Base-by-base conservation (phyloP, 2,797 vertebrate genomes). In the Acipenser oxyrinchus region DNA sequence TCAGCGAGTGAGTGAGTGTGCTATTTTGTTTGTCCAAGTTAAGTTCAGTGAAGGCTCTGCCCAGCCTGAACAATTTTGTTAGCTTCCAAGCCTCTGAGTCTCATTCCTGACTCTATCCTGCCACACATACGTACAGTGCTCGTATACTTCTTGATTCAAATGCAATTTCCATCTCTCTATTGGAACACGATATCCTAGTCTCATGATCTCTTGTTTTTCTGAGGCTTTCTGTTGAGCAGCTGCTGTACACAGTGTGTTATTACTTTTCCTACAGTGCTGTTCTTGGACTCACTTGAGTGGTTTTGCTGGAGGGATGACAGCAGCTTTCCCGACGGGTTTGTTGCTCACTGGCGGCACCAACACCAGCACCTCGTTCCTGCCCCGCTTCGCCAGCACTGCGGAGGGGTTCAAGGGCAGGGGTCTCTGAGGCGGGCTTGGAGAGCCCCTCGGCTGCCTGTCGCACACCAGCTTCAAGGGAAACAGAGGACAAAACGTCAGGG, bases 321-420 rank as follows among this genome's bases (percentile, higher is more conserved):
- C 73, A 10, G 86, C 79, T 69, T 82, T 82, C 51, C 78, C 79
- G 2, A 80, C 59, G 0, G 78, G 78, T 72, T 84, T 90, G 74
- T 79, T 73, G 67, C 80, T 86, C 51, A 74, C 66, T 2, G 87
- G 87, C 1, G 91, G 88, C 85, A 93, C 91, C 91, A 89, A 88
- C 75, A 93, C 92, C 85, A 93, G 83, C 71, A 94, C 80, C 63
- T 89, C 82, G 6, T 77, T 18, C 67, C 76, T 77, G 15, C 88
- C 77, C 1, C 81, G 72, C 73, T 84, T 88, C 71, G 75, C 67
- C 49, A 74, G 67, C 8, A 77, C 55, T 50, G 83, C 69, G 7
- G 83, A 72, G 6, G 93, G 94, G 69, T 83, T 88, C 57, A 93
- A 84, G 0, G 94, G 92, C 9, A 94, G 86, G 0, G 93, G 92